These are phyloP conservation scores for Brienomyrus brachyistius DNA, from an alignment of 2,113 vertebrate species.

Conservation along the genomic window DNA sequence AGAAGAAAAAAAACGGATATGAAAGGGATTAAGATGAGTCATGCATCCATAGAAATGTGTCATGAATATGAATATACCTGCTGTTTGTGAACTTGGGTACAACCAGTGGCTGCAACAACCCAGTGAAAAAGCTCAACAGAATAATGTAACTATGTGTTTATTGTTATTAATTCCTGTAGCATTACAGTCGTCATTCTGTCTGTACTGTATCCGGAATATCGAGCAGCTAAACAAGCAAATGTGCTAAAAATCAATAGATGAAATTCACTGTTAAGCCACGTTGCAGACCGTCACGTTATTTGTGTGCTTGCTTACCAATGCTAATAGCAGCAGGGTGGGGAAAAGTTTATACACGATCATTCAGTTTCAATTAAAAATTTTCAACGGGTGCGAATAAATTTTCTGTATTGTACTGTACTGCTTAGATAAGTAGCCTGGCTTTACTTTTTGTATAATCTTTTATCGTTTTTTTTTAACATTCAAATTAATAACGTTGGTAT, in stretches of 20 bases:
- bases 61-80: background rate
- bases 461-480: background rate
- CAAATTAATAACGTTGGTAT: background rate
- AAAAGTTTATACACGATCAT: background rate
- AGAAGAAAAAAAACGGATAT: background rate
- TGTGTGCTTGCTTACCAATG: background rate
- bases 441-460: background rate
- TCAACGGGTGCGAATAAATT: background rate
- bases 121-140: background rate
- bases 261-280: background rate
- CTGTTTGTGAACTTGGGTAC: background rate
- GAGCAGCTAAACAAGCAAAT: background rate
- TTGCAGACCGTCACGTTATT: background rate
- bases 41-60: background rate
- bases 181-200: background rate
- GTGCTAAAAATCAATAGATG: background rate
- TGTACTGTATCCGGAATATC: background rate
- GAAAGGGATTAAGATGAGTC: constrained; percentile 4
- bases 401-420: background rate
- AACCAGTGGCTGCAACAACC: too few species aligned
- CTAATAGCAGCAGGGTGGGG: too few species aligned
- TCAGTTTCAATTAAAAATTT: background rate
- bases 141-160: background rate
- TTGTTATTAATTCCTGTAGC: background rate
- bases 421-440: background rate